Evolutionary conservation across 2,888 invertebrate species (phyloP), one percentile per base, ranked within the genome.

Genomic region (Stictocephala bisonia): DNA sequence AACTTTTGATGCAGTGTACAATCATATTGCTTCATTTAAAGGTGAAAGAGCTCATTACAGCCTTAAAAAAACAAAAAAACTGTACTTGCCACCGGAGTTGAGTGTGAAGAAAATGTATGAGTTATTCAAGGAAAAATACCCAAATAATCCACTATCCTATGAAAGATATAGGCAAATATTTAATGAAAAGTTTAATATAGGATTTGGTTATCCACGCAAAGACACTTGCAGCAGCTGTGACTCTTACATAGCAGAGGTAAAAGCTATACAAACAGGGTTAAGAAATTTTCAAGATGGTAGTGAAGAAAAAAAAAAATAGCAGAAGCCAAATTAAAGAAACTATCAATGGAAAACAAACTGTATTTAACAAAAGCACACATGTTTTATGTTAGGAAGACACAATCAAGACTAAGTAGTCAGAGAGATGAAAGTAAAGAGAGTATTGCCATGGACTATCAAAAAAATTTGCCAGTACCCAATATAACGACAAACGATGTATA

Each of bases 401-500:
- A n/a, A n/a, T n/a, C n/a, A n/a, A n/a, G n/a, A n/a, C n/a, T n/a
- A n/a, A n/a, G n/a, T n/a, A n/a, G n/a, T n/a, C n/a, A n/a, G n/a
- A n/a, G n/a, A n/a, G n/a, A n/a, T n/a, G n/a, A n/a, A n/a, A n/a
- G n/a, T n/a, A 29, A 40, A 27, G 29, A 22, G 60, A 24, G 26
- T 18, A 60, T 71, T 70, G 22, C 58, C 1, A 71, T 71, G 71
- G 71, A 71, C 48, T 58, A 44, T 58, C 18, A 58, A 24, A 56
- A 58, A 31, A 70, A 70, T 35, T 26, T 70, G 11, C 22, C 35
- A 15, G 15, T 53, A 7, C 70, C 70, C 35, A 69, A 70, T 41
- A 70, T 70, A 26, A 48, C 70, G n/a, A 70, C 70, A 2, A 70
- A 70, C 22, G 56, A 71, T 48, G 71, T 71, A 9, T 66, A 71